Evolutionary conservation across 2,888 invertebrate genomes (phyloP).

Genomic region (Rhodophaea formosa): DNA sequence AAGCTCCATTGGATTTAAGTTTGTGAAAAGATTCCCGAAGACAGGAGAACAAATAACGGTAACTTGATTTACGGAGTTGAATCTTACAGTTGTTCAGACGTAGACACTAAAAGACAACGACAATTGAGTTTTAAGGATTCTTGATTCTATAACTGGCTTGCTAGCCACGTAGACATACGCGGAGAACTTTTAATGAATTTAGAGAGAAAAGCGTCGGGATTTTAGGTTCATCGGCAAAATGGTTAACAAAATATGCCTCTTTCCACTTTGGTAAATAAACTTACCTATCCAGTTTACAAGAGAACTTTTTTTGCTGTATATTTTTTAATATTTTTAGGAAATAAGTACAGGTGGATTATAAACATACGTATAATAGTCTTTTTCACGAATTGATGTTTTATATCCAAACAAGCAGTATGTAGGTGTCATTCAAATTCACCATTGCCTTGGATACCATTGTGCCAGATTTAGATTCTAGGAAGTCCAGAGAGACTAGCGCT

Average conservation of each 20-base stretch:
- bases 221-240: too few species aligned
- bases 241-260: too few species aligned
- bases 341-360: too few species aligned
- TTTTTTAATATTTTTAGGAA: too few species aligned
- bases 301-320: too few species aligned
- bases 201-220: too few species aligned
- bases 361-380: too few species aligned
- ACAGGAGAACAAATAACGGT: constrained; percentile 7
- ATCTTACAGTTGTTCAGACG: not conserved
- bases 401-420: constrained; percentile 9
- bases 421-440: constrained; percentile 22
- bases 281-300: too few species aligned
- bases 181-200: too few species aligned
- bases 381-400: not conserved
- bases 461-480: constrained; percentile 22
- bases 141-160: not conserved
- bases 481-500: too few species aligned
- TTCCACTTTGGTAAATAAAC: too few species aligned
- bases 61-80: constrained; percentile 6
- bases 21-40: constrained; percentile 1
- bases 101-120: too few species aligned
- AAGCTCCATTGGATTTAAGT: constrained; percentile 1
- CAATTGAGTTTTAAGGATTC: not conserved
- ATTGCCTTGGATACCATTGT: constrained; percentile 8
- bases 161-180: not conserved